Evolutionary conservation across 1,140 invertebrate species (phyloP), one percentile per base, ranked within the genome.

Genomic region (Conus ventricosus): DNA sequence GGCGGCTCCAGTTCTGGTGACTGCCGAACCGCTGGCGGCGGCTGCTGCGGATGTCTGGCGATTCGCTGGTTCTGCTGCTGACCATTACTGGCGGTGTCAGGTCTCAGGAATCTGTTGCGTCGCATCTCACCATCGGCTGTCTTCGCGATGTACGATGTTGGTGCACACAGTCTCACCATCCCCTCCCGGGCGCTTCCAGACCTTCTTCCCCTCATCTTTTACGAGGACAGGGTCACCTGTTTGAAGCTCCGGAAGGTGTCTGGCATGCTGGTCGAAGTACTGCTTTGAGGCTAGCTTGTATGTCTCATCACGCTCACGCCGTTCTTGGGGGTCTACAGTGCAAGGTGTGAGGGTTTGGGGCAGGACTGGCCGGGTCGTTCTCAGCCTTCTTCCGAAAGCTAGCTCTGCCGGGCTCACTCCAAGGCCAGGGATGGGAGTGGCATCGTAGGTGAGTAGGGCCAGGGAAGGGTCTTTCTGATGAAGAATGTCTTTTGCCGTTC

Each of bases 401-500:
- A 75, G 15, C 71, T 75, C 71, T n/a, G 71, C 71, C 7, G 71
- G 71, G n/a, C 71, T 75, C 13, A n/a, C 4, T 75, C 71, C 71
- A 20, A 75, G 71, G 17, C 1, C 71, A 8, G 71, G 71, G n/a
- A 75, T 75, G 13, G 6, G 71, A n/a, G 71, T 75, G 23, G 71
- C 13, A 25, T 23, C 1, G n/a, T 75, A 75, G 17, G 71, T n/a
- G 15, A 75, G 71, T 8, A 75, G n/a, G 15, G 71, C 71, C 8
- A 8, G 13, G 23, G n/a, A 63, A 13, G 17, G 11, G 60, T 63
- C 60, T 63, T 10, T 55, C 39, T 89, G 63, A 15, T 75, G 85
- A 17, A 90, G 55, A 39, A 25, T 91, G 53, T 17, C 7, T 75
- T 88, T 92, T 90, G 13, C 90, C 90, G 3, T 88, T 91, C 57